Evolutionary conservation across 2,888 invertebrate genomes (phyloP).

Genomic region (Drosophila fulvimacula): DNA sequence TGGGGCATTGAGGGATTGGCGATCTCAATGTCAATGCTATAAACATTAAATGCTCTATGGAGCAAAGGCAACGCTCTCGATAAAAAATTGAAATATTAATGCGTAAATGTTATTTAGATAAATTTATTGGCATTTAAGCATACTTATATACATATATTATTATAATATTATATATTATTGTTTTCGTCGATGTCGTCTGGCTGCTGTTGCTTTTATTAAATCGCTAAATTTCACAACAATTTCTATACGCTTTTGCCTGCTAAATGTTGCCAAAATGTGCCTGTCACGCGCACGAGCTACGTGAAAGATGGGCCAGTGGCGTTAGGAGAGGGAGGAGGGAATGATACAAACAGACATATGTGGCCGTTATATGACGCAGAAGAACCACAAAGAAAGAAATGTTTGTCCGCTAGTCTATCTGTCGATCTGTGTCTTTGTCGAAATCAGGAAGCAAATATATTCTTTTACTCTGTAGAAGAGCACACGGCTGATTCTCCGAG

Average conservation of each 20-base stretch:
- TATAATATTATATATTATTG: slow-evolving; percentile 7
- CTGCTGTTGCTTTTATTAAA: slow-evolving; percentile 11
- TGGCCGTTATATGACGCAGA: slow-evolving; percentile 47
- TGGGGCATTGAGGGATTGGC: neutral
- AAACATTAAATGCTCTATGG: slow-evolving; percentile 35
- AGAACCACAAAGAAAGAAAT: slow-evolving; percentile 28
- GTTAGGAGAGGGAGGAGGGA: neutral
- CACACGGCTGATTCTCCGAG: neutral
- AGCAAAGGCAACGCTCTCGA: slow-evolving; percentile 7
- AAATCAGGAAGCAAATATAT: slow-evolving; percentile 45
- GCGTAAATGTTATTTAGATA: slow-evolving; percentile 51
- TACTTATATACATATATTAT: neutral
- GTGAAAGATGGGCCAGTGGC: neutral
- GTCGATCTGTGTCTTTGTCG: slow-evolving; percentile 3
- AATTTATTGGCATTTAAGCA: slow-evolving; percentile 6
- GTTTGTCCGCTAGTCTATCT: no score
- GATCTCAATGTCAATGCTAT: slow-evolving; percentile 26
- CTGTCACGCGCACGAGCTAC: slow-evolving; percentile 69
- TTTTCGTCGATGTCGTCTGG: slow-evolving; percentile 15
- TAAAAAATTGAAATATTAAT: slow-evolving; percentile 37
- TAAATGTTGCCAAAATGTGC: slow-evolving; percentile 68
- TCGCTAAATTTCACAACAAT: slow-evolving; percentile 13
- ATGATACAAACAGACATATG: neutral
- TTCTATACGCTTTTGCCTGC: slow-evolving; percentile 32
- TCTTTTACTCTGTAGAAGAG: slow-evolving; percentile 32